These are phyloP conservation scores for Eucidaris tribuloides DNA, from an alignment of 35 echinoderm and acorn worm species.

Conservation along the genomic window DNA sequence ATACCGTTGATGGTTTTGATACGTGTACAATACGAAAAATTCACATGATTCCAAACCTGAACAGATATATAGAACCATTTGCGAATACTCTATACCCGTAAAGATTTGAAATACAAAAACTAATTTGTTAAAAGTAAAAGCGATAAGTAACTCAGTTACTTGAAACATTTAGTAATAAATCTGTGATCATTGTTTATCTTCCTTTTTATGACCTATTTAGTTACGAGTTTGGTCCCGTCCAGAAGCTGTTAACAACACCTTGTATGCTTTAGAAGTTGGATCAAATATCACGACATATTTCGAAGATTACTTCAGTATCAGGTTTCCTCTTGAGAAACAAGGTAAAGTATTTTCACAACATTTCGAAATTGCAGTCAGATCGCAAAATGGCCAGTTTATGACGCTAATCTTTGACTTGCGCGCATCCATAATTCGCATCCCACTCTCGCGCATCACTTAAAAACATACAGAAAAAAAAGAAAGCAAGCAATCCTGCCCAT, in stretches of 20 bases:
- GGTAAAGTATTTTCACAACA: too few relatives aligned
- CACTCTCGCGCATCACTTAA: too few relatives aligned
- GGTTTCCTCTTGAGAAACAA: slow-evolving; percentile 87
- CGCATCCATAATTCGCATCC: too few relatives aligned
- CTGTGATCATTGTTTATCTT: neutral
- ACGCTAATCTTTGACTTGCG: too few relatives aligned
- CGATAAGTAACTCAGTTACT: too few relatives aligned
- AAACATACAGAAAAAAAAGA: too few relatives aligned
- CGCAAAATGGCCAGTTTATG: too few relatives aligned
- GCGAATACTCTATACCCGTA: neutral
- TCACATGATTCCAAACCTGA: neutral
- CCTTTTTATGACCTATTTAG: slow-evolving; percentile 13
- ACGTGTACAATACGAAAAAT: too few relatives aligned
- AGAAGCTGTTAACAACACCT: slow-evolving; percentile 37
- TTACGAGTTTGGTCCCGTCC: slow-evolving; percentile 82
- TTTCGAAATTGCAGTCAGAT: too few relatives aligned
- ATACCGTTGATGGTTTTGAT: too few relatives aligned
- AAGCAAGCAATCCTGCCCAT: too few relatives aligned
- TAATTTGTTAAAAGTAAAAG: neutral
- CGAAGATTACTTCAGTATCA: slow-evolving; percentile 81
- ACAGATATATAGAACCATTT: neutral
- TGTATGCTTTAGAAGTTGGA: slow-evolving; percentile 61
- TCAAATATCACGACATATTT: slow-evolving; percentile 77
- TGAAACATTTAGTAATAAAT: neutral
- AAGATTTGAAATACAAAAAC: neutral